Percentiles rank a stretch among this genome's conserved stretches.
These are phyloP conservation scores for Epinephelus cyanopodus DNA, from an alignment of 2,113 vertebrate species.

Conservation along the genomic window DNA sequence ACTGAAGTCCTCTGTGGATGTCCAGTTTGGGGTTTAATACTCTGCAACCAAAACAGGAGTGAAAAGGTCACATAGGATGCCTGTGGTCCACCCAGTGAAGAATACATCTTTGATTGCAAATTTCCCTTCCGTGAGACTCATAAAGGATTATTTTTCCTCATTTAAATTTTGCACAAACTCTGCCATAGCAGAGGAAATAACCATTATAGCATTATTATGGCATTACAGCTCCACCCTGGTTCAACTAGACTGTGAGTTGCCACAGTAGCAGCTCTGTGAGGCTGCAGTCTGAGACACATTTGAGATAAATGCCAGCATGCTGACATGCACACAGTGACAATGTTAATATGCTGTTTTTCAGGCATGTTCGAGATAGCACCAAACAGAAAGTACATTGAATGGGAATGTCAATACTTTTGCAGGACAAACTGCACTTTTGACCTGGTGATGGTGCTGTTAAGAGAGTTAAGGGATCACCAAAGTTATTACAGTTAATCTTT, in stretches of 20 bases:
- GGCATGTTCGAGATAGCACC: too few relatives aligned
- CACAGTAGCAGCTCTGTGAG: neutral
- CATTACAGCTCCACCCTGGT: neutral
- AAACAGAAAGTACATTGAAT: neutral
- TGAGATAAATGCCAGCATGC: neutral
- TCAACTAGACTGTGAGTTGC: neutral
- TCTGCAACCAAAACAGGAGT: conserved; percentile 11
- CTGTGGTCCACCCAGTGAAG: neutral
- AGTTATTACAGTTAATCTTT: neutral
- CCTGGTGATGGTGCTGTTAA: neutral
- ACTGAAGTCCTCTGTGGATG: neutral
- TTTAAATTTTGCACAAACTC: neutral
- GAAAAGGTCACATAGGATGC: neutral
- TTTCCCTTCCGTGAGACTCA: too few relatives aligned
- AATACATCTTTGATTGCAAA: neutral
- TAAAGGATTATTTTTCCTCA: too few relatives aligned
- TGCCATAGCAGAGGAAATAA: neutral
- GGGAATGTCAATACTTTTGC: neutral
- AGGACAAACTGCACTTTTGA: neutral
- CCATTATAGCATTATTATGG: neutral
- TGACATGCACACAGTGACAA: neutral
- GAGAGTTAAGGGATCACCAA: neutral
- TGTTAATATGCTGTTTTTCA: neutral
- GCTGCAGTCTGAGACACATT: neutral
- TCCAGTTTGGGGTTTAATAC: neutral